phyloP scores from a whole-genome alignment of 2,888 invertebrate genomes.

The Hydropsyche betteni region DNA sequence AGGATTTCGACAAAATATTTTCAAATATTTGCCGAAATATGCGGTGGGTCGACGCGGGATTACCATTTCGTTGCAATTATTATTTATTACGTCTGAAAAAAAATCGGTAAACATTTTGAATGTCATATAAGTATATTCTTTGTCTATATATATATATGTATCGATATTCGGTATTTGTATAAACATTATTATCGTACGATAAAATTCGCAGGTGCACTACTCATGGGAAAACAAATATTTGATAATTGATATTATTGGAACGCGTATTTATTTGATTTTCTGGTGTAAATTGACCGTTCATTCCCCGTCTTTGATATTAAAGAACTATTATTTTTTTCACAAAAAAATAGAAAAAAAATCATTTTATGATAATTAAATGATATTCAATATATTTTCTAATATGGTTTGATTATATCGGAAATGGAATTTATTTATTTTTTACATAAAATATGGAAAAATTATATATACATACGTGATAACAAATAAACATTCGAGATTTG shows the following conservation, averaged over 20 bases:
- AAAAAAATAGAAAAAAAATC: no score
- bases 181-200: background rate
- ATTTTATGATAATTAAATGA: background rate
- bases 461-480: background rate
- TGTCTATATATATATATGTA: background rate
- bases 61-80: slow-evolving; percentile 3
- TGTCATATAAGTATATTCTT: no score
- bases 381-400: background rate
- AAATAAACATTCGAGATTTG: background rate
- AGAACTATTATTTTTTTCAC: no score
- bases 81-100: slow-evolving; percentile 4
- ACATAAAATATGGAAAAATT: no score
- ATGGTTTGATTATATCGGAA: no score
- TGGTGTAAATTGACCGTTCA: no score
- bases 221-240: slow-evolving; percentile 10
- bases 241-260: background rate
- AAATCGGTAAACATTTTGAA: background rate
- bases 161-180: background rate
- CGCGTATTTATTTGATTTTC: no score
- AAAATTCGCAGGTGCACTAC: slow-evolving; percentile 7
- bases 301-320: no score
- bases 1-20: slow-evolving; percentile 25
- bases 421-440: no score
- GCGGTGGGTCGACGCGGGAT: slow-evolving; percentile 4
- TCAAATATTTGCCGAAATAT: slow-evolving; percentile 29